Base-by-base conservation (phyloP, 2,797 vertebrate species). In the Dendrocincla fuliginosa region DNA sequence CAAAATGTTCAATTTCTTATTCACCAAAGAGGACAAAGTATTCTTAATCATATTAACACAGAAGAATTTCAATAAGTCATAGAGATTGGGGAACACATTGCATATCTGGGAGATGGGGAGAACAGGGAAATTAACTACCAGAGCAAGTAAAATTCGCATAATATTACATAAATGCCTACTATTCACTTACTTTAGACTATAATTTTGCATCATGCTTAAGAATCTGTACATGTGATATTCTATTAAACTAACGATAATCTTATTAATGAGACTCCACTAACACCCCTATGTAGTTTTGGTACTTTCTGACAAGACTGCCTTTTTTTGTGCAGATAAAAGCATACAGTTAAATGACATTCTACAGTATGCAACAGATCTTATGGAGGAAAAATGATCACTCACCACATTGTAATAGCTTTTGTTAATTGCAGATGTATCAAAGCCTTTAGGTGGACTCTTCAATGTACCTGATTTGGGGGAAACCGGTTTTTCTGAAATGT, bases 341-440 rank as follows among this genome's bases (percentile, higher is more conserved):
- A 84, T 64, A 71, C 49, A 65, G 18, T 63, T 25, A 65, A 69
- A 73, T 49, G 2, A 49, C 6, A 5, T 73, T 63, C 55, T 78
- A 78, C 7, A 13, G 10, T 30, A 64, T 5, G 5, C 3, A 83
- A 70, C 18, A 87, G 47, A 18, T 84, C 59, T 61, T 5, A 37
- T 3, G 15, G 17, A 95, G 17, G 28, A 63, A 95, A 85, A 90
- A 42, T 11, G 5, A 71, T 76, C 42, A 95, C 99, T 98, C 95
- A 99, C 99, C 99, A 99, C 96, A 87, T 99, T 99, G 82, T 99
- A 99, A 97, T 99, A 99, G 11, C 99, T 99, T 98, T 99, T 99
- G 98, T 99, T 99, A 96, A 99, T 99, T 84, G 98, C 98, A 94
- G 98, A 98, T 0, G 99, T 99, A 96, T 99, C 99, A 35, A 99